Base-by-base conservation (phyloP, 2,113 vertebrate genomes). In the Embiotoca jacksoni region DNA sequence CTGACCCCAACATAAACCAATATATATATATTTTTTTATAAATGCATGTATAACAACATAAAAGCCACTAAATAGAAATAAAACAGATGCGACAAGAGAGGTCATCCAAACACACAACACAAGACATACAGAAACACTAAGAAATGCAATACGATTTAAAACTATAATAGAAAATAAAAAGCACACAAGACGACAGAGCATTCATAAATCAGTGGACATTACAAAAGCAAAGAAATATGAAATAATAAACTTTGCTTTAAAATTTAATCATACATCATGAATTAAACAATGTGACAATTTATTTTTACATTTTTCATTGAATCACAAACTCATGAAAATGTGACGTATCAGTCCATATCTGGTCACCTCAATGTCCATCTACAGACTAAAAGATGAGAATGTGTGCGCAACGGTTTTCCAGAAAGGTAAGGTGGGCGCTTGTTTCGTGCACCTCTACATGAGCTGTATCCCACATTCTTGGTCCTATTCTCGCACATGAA, bases 1-100 rank as follows among this genome's bases (percentile, higher is more conserved):
- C 9, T 31, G 5, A 50, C 52, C 52, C 23, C 3, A 10, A 31
- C 52, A 7, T 54, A 10, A 3, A 4, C 23, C 52, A 23, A 23
- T 23, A 23, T n/a, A n/a, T n/a, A n/a, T n/a, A n/a, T n/a, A n/a
- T n/a, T n/a, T n/a, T n/a, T n/a, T n/a, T n/a, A 37, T 61, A 13
- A n/a, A 14, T 47, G 41, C 56, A 61, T 3, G 61, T 11, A 53
- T 31, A 32, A 53, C 23, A 41, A 36, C 15, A 13, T 3, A 11
- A 60, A 52, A 61, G 15, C 8, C 35, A 53, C 15, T 33, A 10
- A 39, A 53, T 8, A 53, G 50, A 37, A 53, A 53, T 13, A 16
- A 62, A 44, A 50, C 55, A 59, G 32, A 50, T 47, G 14, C 41
- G 7, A 44, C 41, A 44, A 33, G 55, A 49, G n/a, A 71, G 54